These are phyloP conservation scores for Aurelia sp. DNA, from an alignment of 30 jellyfish, hydroid and myxozoan species.

Conservation along the genomic window DNA sequence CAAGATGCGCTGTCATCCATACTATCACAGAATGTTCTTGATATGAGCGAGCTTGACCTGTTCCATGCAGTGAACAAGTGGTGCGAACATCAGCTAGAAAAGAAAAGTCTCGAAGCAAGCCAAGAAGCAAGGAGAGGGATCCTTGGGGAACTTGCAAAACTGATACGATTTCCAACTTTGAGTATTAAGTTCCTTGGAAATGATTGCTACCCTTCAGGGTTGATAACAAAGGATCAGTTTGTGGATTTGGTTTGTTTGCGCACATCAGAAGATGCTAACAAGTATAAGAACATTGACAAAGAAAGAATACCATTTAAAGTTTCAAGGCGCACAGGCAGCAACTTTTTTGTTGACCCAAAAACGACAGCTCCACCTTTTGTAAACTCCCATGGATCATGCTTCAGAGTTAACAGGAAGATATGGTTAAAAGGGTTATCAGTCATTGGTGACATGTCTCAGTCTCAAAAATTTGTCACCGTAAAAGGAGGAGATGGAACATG, in stretches of 20 bases:
- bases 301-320: background rate
- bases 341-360: background rate
- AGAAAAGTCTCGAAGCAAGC: background rate
- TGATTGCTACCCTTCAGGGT: slow-evolving; percentile 4
- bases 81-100: slow-evolving; percentile 7
- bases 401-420: background rate
- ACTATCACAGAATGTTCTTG: background rate
- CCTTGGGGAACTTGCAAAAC: slow-evolving; percentile 5
- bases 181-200: background rate
- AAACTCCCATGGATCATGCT: background rate
- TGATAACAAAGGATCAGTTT: slow-evolving; percentile 3
- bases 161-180: slow-evolving; percentile 9
- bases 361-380: background rate
- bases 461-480: no score
- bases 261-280: background rate
- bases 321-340: background rate
- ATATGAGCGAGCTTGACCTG: slow-evolving; percentile 4
- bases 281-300: background rate
- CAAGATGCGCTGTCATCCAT: background rate
- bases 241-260: background rate
- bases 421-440: background rate
- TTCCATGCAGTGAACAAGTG: slow-evolving; percentile 11
- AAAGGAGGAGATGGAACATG: no score
- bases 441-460: no score
- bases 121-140: background rate